A percentile compares a stretch with the other conserved stretches of the same genome.
phyloP scores from a whole-genome alignment of 1,140 invertebrate genomes.

The Tribolium madens region DNA sequence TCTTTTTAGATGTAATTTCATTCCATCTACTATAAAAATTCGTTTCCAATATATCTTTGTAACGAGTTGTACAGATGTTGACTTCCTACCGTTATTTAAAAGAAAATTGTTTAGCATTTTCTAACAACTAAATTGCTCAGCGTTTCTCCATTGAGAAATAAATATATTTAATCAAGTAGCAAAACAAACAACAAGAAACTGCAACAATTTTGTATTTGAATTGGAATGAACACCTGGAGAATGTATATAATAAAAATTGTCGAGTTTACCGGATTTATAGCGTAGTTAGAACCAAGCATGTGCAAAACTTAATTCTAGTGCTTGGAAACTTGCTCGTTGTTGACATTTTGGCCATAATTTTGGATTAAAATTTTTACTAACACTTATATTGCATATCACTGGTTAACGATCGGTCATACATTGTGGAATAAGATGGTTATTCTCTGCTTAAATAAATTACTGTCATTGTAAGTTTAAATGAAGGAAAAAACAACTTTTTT shows the following conservation, averaged over 20 bases:
- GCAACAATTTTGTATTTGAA: conserved; percentile 25
- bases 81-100: background rate
- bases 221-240: conserved; percentile 19
- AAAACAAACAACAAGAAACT: background rate
- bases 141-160: background rate
- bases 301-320: conserved; percentile 7
- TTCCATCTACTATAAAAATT: too few species aligned
- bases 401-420: background rate
- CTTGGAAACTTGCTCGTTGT: background rate
- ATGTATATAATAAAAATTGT: conserved; percentile 16
- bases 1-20: too few species aligned
- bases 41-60: too few species aligned
- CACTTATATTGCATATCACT: background rate
- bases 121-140: background rate
- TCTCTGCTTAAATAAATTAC: too few species aligned
- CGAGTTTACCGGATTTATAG: conserved; percentile 1
- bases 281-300: conserved; percentile 5
- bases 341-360: conserved; percentile 5
- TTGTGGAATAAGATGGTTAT: too few species aligned
- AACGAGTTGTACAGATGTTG: background rate
- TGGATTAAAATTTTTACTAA: conserved; percentile 3
- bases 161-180: conserved; percentile 6
- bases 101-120: background rate
- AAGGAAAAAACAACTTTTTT: too few species aligned
- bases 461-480: too few species aligned